These are phyloP conservation scores for Pterocles gutturalis DNA, from an alignment of 2,113 vertebrate genomes.

Conservation along the genomic window DNA sequence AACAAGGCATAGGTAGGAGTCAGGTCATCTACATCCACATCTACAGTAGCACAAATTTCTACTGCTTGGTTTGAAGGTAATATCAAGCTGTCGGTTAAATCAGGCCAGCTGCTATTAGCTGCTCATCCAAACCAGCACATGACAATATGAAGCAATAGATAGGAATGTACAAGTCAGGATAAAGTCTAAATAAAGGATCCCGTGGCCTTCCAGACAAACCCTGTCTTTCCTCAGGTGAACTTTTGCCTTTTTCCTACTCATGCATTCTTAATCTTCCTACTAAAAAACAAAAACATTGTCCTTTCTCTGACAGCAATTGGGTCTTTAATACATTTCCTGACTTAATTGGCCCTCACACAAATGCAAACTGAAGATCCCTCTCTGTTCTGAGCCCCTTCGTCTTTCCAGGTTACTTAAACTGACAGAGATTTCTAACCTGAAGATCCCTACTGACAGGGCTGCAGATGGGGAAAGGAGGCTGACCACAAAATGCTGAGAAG, in stretches of 20 bases:
- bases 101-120: neutral
- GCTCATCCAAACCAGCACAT: constrained; percentile 16
- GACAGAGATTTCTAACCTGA: neutral
- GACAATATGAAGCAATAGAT: neutral
- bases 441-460: neutral
- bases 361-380: neutral
- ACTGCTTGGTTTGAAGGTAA: neutral
- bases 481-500: constrained; percentile 15
- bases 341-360: neutral
- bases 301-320: neutral
- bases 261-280: neutral
- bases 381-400: neutral
- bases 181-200: constrained; percentile 29
- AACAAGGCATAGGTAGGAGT: neutral
- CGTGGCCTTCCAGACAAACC: neutral
- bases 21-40: neutral
- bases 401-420: neutral
- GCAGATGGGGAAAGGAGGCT: neutral
- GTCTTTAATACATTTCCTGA: neutral
- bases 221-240: constrained; percentile 21
- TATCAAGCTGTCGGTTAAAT: neutral
- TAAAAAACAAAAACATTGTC: neutral
- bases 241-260: neutral
- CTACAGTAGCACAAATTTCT: neutral
- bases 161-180: neutral